Evolutionary conservation across 2,113 vertebrate species (phyloP).

Genomic region (Cyphomyrus plagiostoma): DNA sequence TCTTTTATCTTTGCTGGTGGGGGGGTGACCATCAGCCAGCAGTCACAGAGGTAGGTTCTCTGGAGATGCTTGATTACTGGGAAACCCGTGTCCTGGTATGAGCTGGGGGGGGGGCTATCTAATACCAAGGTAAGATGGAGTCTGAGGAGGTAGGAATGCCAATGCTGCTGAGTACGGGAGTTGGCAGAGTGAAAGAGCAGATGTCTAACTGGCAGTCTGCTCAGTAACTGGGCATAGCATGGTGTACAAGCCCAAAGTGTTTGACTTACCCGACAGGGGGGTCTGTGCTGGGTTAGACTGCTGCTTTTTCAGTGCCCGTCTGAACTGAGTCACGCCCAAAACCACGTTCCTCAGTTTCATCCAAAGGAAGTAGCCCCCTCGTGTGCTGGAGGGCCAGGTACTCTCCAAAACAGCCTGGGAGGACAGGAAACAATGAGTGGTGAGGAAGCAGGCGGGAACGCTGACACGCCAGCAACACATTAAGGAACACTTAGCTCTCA

Average conservation of each 20-base stretch:
- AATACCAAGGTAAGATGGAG: background rate
- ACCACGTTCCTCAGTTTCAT: slow-evolving; percentile 91
- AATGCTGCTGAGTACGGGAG: background rate
- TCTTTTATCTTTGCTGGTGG: slow-evolving; percentile 12
- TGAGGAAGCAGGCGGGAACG: background rate
- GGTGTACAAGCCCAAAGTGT: background rate
- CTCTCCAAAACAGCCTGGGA: slow-evolving; percentile 91
- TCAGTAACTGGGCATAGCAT: background rate
- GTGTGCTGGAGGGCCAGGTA: slow-evolving; percentile 92
- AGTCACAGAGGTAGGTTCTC: slow-evolving; percentile 41
- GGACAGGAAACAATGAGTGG: slow-evolving; percentile 28
- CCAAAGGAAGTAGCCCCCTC: slow-evolving; percentile 93
- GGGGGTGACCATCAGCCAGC: slow-evolving; percentile 28
- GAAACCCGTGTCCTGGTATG: background rate
- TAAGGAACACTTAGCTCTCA: background rate
- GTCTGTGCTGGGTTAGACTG: slow-evolving; percentile 59
- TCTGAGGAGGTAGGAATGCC: background rate
- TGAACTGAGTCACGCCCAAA: slow-evolving; percentile 83
- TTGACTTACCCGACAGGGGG: slow-evolving; percentile 71
- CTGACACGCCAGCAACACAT: background rate
- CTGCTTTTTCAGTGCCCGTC: slow-evolving; percentile 79
- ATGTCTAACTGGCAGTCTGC: background rate
- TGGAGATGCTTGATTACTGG: slow-evolving; percentile 33
- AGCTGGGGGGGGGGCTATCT: background rate
- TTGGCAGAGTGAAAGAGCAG: background rate